A percentile compares a stretch with the other conserved stretches of the same genome.
Evolutionary conservation across 2,113 vertebrate genomes (phyloP).

Genomic region (Tretioscincus oriximinensis): DNA sequence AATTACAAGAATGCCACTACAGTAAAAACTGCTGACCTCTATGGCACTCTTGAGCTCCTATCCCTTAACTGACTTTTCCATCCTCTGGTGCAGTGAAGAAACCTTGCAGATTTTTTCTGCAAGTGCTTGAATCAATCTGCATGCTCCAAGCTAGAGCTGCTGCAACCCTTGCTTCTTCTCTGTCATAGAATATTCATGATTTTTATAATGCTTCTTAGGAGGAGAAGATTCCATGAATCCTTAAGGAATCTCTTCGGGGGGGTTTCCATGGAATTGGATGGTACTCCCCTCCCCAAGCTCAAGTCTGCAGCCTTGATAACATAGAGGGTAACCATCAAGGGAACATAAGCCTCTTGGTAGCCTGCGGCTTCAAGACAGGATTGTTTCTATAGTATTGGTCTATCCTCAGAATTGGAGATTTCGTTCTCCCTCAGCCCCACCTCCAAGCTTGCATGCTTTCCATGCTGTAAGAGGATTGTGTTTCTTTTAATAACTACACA

Average conservation of each 20-base stretch:
- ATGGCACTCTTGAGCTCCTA: background rate
- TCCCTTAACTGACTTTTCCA: background rate
- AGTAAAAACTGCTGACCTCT: background rate
- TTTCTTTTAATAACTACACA: slow-evolving; percentile 81
- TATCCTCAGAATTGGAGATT: slow-evolving; percentile 15
- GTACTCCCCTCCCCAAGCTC: background rate
- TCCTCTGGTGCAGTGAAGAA: background rate
- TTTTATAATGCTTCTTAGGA: background rate
- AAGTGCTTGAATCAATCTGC: background rate
- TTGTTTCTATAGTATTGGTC: slow-evolving; percentile 7
- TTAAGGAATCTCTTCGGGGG: background rate
- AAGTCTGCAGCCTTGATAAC: background rate
- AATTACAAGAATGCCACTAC: too few relatives aligned
- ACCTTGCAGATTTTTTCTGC: background rate
- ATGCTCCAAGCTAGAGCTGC: background rate
- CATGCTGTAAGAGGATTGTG: slow-evolving; percentile 82
- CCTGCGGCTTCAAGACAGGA: background rate
- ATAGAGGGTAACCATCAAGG: background rate
- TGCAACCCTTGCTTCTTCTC: background rate
- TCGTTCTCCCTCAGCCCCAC: slow-evolving; percentile 21
- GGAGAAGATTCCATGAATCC: background rate
- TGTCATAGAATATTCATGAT: too few relatives aligned
- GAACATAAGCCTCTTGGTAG: background rate
- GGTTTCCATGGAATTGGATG: too few relatives aligned
- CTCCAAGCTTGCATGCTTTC: slow-evolving; percentile 35